Evolutionary conservation across 2,113 vertebrate genomes (phyloP), one percentile per base, ranked within the genome.

Genomic region (Crotalus helleri): DNA sequence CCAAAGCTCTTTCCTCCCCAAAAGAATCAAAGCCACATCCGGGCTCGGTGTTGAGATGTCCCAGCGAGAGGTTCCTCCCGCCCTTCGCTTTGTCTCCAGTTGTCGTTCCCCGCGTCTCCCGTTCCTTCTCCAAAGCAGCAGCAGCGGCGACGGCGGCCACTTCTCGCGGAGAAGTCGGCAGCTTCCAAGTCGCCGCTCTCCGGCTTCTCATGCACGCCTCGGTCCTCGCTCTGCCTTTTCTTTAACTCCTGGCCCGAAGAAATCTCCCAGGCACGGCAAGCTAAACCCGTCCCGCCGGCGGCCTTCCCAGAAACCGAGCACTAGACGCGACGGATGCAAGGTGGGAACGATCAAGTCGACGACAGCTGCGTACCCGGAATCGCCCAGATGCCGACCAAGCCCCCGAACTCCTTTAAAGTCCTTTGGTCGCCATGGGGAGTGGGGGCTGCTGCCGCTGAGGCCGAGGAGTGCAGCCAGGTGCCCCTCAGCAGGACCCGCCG

Each of bases 401-500:
- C 95, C 96, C 96, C 95, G 96, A 97, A 97, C 97, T 97, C 97
- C 97, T 95, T 97, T 96, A 98, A 97, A 98, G 97, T 97, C 97
- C 96, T 95, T 95, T 86, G 91, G 96, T 96, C 96, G 97, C 98
- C 98, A 98, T 98, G 97, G 97, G 97, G 93, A 95, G 57, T 7
- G 49, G 97, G 93, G 95, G 57, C 87, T 5, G 46, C 91, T 4
- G 46, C 58, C 8, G 95, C 91, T 93, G 95, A 93, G 90, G 87
- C 39, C 49, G 51, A 51, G 55, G 85, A 23, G 24, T 46, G 17
- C 19, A 85, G 26, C 26, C 39, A 2, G 1, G 0, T 89, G 44
- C 92, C 1, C 54, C 39, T 3, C 39, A 90, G 2, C 46, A 23
- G 0, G 88, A 0, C 1, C 39, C 33, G 54, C 49, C 49, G 49